These are phyloP conservation scores for Aphelinus certus DNA, from an alignment of 1,140 invertebrate species.

Conservation along the genomic window DNA sequence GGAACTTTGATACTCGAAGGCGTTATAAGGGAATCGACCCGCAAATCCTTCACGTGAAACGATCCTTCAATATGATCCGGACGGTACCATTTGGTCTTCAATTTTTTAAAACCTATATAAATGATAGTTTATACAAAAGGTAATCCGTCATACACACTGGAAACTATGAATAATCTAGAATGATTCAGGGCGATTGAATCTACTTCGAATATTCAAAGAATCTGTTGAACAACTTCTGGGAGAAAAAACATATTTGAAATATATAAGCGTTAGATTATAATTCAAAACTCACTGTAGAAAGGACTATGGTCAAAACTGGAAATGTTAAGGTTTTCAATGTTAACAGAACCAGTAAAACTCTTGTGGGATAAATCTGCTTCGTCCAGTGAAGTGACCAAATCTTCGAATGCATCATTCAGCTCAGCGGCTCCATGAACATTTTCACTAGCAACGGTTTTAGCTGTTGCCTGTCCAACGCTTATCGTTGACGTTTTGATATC, in stretches of 20 bases:
- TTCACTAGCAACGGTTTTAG: conserved; percentile 38
- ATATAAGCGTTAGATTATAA: too few species aligned
- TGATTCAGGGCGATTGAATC: too few species aligned
- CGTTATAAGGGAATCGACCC: conserved; percentile 31
- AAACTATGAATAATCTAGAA: too few species aligned
- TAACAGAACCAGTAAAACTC: conserved; percentile 34
- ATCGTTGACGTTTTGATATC: conserved; percentile 45
- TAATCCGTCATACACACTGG: background rate
- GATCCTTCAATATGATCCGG: conserved; percentile 38
- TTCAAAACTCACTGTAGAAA: conserved; percentile 14
- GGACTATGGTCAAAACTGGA: conserved; percentile 13
- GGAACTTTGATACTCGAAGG: conserved; percentile 36
- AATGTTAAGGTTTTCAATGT: conserved; percentile 38
- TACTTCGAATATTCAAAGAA: too few species aligned
- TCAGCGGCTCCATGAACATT: conserved; percentile 42
- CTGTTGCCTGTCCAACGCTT: conserved; percentile 34
- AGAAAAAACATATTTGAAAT: too few species aligned
- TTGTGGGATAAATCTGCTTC: conserved; percentile 35
- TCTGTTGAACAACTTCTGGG: too few species aligned
- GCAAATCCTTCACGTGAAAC: conserved; percentile 37
- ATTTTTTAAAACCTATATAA: conserved; percentile 38
- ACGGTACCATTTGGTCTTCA: conserved; percentile 37
- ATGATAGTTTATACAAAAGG: conserved; percentile 2
- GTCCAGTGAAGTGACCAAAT: conserved; percentile 32
- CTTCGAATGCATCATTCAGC: conserved; percentile 32